Evolutionary conservation across 1,140 invertebrate genomes (phyloP), one percentile per base, ranked within the genome.

Genomic region (Oreohelix idahoensis): DNA sequence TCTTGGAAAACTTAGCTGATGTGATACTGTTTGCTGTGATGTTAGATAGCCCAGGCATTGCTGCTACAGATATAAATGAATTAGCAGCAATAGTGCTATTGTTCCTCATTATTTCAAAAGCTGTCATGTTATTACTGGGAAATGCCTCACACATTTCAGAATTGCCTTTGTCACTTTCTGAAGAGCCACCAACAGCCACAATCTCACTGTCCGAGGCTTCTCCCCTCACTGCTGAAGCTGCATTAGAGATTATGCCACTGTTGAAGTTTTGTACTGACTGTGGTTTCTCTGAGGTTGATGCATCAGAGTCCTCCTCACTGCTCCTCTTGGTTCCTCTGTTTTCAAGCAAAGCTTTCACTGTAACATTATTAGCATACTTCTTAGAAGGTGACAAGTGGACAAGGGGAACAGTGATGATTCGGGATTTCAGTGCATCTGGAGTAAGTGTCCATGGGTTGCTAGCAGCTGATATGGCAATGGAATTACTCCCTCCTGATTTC

Each of bases 301-400:
- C 10, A 58, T 58, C 51, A 23, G 51, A 17, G 1, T 42, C 75
- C 29, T 29, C n/a, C 42, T 45, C 42, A 1, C 38, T 42, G 11
- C 23, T 35, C 63, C 85, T 88, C 29, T 79, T 69, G 10, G 85
- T 75, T 20, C 80, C 84, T 83, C 86, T 58, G 39, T 79, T 88
- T 74, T 90, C 89, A 53, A 91, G 78, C 36, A 90, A 82, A 45
- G 85, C 86, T 85, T 90, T 91, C 0, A 91, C 90, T 66, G 90
- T 91, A 8, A 91, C 86, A 83, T 89, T 90, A 29, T 84, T 85
- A 5, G 88, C 88, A 80, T 90, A 90, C 58, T 89, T 90, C 51
- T 78, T 70, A 66, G 74, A 38, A 35, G 79, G 76, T 23, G 77
- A 73, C 26, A 66, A 49, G n/a, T 71, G 80, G 10, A 69, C 73